Percentiles rank a stretch among this genome's conserved stretches.
phyloP scores from a whole-genome alignment of 1,140 invertebrate species.

The Eurosta solidaginis region DNA sequence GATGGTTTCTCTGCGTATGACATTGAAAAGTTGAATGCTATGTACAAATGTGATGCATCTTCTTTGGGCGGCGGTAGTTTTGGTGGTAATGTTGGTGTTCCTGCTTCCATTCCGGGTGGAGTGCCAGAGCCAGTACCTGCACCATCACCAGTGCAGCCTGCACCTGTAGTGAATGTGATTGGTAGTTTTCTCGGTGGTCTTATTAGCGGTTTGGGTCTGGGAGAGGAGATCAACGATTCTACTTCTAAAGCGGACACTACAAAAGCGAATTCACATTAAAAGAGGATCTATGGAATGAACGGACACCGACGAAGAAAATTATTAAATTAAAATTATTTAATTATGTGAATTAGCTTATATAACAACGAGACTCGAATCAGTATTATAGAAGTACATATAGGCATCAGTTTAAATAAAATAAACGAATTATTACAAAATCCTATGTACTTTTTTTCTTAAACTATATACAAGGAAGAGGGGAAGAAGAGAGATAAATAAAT shows the following conservation, averaged over 20 bases:
- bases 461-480: too few species aligned
- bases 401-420: too few species aligned
- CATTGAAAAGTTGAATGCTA: conserved; percentile 73
- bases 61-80: neutral
- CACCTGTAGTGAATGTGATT: conserved; percentile 41
- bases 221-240: conserved; percentile 34
- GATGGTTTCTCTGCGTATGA: conserved; percentile 74
- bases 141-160: conserved; percentile 28
- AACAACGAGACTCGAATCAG: too few species aligned
- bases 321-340: neutral
- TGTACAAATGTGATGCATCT: conserved; percentile 71
- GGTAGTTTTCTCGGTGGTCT: conserved; percentile 51
- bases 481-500: too few species aligned
- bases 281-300: neutral
- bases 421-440: too few species aligned
- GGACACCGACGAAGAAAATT: neutral
- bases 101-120: conserved; percentile 23
- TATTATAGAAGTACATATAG: too few species aligned
- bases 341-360: too few species aligned
- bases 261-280: neutral
- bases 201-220: conserved; percentile 49
- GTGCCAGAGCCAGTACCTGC: conserved; percentile 28
- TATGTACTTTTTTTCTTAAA: too few species aligned
- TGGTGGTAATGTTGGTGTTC: neutral
- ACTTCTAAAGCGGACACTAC: neutral